A percentile compares a stretch with the other conserved stretches of the same genome.
Evolutionary conservation across 2,113 vertebrate species (phyloP).

Genomic region (Rhizomys pruinosus): DNA sequence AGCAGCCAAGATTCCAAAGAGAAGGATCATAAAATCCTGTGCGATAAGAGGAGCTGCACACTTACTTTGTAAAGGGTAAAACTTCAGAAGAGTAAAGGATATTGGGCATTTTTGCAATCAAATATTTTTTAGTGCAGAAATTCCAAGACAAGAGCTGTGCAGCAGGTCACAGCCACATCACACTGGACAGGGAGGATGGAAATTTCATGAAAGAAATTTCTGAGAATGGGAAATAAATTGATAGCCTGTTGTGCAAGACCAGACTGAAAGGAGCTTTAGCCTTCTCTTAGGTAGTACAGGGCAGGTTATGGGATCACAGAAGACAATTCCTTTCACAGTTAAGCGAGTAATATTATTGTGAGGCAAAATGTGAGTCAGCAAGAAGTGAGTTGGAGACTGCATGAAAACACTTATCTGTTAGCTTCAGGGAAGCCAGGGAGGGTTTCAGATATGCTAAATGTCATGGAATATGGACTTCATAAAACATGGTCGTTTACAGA

Average conservation of each 20-base stretch:
- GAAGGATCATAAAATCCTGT: background rate
- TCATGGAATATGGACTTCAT: background rate
- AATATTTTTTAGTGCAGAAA: background rate
- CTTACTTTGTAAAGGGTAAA: background rate
- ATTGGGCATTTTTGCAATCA: background rate
- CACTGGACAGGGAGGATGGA: background rate
- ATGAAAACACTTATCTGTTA: background rate
- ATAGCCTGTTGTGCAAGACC: background rate
- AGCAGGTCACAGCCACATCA: background rate
- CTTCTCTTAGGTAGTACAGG: slow-evolving; percentile 26
- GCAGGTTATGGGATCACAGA: background rate
- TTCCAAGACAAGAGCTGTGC: background rate
- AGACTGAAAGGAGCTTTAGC: background rate
- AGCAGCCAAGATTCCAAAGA: background rate
- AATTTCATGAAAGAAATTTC: background rate
- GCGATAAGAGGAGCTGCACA: background rate
- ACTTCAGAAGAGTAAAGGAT: background rate
- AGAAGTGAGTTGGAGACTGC: background rate
- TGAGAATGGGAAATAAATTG: background rate
- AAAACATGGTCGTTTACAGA: background rate
- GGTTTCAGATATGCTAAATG: slow-evolving; percentile 3
- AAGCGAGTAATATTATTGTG: background rate
- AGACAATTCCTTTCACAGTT: background rate
- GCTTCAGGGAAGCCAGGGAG: background rate
- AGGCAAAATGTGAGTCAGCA: background rate